A percentile compares a stretch with the other conserved stretches of the same genome.
phyloP scores from a whole-genome alignment of 2,888 invertebrate species.

The Scaptodrosophila latifasciaeformis region DNA sequence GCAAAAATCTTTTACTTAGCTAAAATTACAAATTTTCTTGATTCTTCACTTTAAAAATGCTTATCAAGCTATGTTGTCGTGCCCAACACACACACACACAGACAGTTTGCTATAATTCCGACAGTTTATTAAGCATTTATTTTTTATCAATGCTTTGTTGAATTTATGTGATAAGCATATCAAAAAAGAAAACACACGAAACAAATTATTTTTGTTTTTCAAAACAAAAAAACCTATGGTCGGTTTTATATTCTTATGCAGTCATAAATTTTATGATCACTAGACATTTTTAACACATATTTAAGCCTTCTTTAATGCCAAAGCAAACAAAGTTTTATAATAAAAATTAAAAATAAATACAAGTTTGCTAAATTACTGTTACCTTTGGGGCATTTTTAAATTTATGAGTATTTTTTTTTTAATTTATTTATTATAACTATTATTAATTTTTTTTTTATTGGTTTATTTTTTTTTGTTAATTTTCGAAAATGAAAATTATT shows the following conservation, averaged over 20 bases:
- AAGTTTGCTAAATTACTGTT: not conserved
- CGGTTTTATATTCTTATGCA: slow-evolving; percentile 40
- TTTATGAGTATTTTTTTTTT: slow-evolving; percentile 6
- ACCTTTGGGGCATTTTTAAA: not conserved
- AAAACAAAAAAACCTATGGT: not conserved
- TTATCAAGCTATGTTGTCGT: slow-evolving; percentile 54
- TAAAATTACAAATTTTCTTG: slow-evolving; percentile 42
- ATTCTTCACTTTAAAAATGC: slow-evolving; percentile 25
- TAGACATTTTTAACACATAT: slow-evolving; percentile 49
- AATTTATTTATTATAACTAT: slow-evolving; percentile 17
- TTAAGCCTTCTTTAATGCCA: slow-evolving; percentile 42
- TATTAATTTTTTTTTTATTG: slow-evolving; percentile 45
- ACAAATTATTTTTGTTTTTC: not conserved
- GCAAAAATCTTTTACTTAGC: slow-evolving; percentile 42
- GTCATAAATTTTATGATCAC: slow-evolving; percentile 55
- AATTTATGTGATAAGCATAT: slow-evolving; percentile 56
- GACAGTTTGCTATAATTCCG: slow-evolving; percentile 35
- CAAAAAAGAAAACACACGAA: slow-evolving; percentile 32
- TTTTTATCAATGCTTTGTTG: slow-evolving; percentile 33
- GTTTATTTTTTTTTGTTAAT: slow-evolving; percentile 16
- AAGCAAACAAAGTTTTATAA: slow-evolving; percentile 41
- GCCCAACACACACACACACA: slow-evolving; percentile 24
- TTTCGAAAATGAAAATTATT: slow-evolving; percentile 53
- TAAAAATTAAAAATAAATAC: not conserved
- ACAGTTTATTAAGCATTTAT: slow-evolving; percentile 37